phyloP scores from a whole-genome alignment of 1,140 invertebrate species.

The Drosophila elegans region DNA sequence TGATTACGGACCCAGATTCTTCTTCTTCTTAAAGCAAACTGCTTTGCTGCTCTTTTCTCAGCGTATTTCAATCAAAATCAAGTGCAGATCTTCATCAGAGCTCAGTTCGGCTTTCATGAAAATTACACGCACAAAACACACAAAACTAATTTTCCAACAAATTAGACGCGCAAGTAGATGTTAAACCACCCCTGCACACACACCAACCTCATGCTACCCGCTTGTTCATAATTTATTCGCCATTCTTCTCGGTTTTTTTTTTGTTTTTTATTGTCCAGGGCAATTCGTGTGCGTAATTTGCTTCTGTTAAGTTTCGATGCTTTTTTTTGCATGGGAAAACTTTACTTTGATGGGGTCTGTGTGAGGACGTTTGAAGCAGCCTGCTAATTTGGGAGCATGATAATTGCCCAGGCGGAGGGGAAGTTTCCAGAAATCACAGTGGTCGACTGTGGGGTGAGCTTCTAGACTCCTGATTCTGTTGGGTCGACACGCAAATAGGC shows the following conservation, averaged over 20 bases:
- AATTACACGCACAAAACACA: conserved; percentile 80
- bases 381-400: conserved; percentile 69
- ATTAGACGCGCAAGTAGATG: conserved; percentile 76
- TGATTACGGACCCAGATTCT: neutral
- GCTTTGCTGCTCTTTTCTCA: conserved; percentile 10
- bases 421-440: neutral
- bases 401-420: conserved; percentile 55
- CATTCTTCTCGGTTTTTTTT: conserved; percentile 40
- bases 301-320: conserved; percentile 66
- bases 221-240: conserved; percentile 79
- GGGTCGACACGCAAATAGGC: conserved; percentile 37
- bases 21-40: neutral
- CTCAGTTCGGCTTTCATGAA: conserved; percentile 63
- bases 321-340: conserved; percentile 54
- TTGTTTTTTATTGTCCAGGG: conserved; percentile 77
- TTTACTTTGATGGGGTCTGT: conserved; percentile 57
- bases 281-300: conserved; percentile 80
- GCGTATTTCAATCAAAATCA: conserved; percentile 80
- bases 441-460: conserved; percentile 57
- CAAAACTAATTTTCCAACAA: conserved; percentile 82
- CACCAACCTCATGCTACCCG: conserved; percentile 9
- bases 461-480: conserved; percentile 37
- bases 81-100: conserved; percentile 64
- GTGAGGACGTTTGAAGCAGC: no score
- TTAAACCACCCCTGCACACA: conserved; percentile 7